Evolutionary conservation across 2,888 invertebrate species (phyloP).

Genomic region (Melanargia galathea): DNA sequence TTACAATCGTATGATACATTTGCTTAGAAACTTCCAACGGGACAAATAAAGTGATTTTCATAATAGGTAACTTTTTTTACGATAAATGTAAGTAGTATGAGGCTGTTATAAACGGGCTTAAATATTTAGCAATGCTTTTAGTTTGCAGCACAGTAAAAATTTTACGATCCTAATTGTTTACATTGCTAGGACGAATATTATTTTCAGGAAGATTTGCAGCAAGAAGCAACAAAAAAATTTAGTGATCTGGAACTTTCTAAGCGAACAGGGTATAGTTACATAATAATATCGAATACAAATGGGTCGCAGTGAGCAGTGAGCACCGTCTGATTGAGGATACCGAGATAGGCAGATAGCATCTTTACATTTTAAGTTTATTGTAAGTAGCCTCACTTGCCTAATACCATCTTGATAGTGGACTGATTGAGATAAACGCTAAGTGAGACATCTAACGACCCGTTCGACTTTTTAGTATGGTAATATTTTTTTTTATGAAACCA

Average conservation of each 20-base stretch:
- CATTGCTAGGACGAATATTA: background rate
- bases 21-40: constrained; percentile 4
- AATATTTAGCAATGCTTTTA: background rate
- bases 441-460: constrained; percentile 30
- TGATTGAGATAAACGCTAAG: constrained; percentile 38
- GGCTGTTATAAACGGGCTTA: no score
- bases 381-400: constrained; percentile 40
- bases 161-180: background rate
- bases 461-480: constrained; percentile 17
- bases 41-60: background rate
- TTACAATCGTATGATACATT: constrained; percentile 43
- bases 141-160: background rate
- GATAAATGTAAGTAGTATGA: no score
- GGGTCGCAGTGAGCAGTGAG: constrained; percentile 36
- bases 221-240: no score
- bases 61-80: background rate
- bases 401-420: constrained; percentile 37
- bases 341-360: constrained; percentile 37
- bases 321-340: constrained; percentile 34
- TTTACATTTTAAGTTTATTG: constrained; percentile 40
- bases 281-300: constrained; percentile 44
- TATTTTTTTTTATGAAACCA: constrained; percentile 10
- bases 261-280: constrained; percentile 40
- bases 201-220: background rate
- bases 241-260: constrained; percentile 1